A percentile compares a stretch with the other conserved stretches of the same genome.
phyloP scores from a whole-genome alignment of 2,888 invertebrate species.

The Fragum sueziense region DNA sequence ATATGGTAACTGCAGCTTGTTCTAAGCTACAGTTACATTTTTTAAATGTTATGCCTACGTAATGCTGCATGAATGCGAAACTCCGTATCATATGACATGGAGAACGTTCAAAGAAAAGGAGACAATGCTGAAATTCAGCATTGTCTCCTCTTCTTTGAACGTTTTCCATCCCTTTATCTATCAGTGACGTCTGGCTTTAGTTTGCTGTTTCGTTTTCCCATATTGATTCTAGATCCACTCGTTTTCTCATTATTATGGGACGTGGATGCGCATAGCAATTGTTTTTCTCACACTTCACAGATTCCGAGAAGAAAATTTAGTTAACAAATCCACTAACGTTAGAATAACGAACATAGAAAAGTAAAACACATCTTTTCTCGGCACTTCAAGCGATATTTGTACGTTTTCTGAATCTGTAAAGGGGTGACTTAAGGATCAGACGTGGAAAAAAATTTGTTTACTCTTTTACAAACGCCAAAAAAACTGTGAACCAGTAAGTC shows the following conservation, averaged over 20 bases:
- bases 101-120: too few species aligned
- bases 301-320: conserved; percentile 1
- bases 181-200: conserved; percentile 73
- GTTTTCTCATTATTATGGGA: conserved; percentile 4
- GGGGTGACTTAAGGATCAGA: too few species aligned
- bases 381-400: neutral
- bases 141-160: too few species aligned
- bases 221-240: conserved; percentile 36
- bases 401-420: too few species aligned
- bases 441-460: too few species aligned
- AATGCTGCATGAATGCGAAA: neutral
- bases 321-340: neutral
- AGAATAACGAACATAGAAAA: neutral
- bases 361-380: neutral
- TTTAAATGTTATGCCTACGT: neutral
- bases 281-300: neutral
- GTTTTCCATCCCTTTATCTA: conserved; percentile 70
- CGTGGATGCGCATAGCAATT: neutral
- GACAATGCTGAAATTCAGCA: too few species aligned
- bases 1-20: too few species aligned
- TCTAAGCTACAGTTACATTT: too few species aligned
- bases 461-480: too few species aligned
- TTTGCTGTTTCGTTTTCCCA: conserved; percentile 78
- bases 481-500: too few species aligned
- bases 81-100: neutral